Conservation (phyloP, 2,888 invertebrate genomes). For the Coelogynopora nodosa region DNA sequence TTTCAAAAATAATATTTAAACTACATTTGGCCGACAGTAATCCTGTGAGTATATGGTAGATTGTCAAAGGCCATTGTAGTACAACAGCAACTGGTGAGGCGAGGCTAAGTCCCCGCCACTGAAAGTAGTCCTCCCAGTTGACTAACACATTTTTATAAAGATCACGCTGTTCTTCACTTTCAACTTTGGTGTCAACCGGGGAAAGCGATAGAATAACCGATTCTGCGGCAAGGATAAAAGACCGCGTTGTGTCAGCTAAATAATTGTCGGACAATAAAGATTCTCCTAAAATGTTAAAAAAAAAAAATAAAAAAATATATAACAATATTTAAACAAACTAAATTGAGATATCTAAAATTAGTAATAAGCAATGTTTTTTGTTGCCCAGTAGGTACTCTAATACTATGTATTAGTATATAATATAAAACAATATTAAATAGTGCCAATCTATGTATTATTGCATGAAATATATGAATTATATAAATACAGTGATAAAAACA, state of each 20-base stretch:
- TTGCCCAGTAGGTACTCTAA: too few species aligned
- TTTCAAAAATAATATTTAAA: conserved; percentile 42
- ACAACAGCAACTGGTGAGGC: conserved; percentile 56
- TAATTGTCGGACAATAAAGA: background rate
- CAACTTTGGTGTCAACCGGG: background rate
- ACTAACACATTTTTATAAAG: background rate
- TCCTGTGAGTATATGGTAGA: conserved; percentile 53
- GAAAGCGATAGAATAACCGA: background rate
- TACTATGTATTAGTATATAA: too few species aligned
- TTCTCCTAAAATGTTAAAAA: background rate
- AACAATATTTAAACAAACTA: too few species aligned
- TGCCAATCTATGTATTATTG: too few species aligned
- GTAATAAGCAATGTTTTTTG: too few species aligned
- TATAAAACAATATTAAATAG: too few species aligned
- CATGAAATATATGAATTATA: too few species aligned
- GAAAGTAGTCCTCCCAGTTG: conserved; percentile 50
- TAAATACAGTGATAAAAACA: too few species aligned
- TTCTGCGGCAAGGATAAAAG: background rate
- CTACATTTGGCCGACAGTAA: conserved; percentile 52
- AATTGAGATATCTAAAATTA: too few species aligned
- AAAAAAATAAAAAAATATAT: too few species aligned
- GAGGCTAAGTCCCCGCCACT: conserved; percentile 51
- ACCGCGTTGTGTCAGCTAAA: background rate
- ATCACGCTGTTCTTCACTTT: background rate
- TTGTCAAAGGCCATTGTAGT: conserved; percentile 55